Evolutionary conservation across 2,888 invertebrate genomes (phyloP), one percentile per base, ranked within the genome.

Genomic region (Meteorus cinctellus): DNA sequence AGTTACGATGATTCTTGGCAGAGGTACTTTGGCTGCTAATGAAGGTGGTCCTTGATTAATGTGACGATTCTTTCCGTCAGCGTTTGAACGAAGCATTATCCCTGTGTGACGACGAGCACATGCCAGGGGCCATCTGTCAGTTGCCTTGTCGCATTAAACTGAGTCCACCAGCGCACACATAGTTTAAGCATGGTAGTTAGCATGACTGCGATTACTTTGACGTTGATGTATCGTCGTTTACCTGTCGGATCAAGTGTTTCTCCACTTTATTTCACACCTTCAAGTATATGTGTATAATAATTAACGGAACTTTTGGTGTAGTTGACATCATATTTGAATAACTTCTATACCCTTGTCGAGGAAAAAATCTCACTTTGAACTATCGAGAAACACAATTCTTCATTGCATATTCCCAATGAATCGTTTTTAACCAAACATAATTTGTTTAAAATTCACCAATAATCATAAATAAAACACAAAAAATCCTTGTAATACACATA

Each of bases 191-290:
- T 74, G 73, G 75, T 80, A 79, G 80, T 80, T 80, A 80, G 81
- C 80, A 70, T 63, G 55, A 55, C 63, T 63, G 72, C 77, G 81
- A 78, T 80, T 78, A 75, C 77, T 79, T 78, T 81, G 81, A 81
- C 81, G 78, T 78, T 81, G 81, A 81, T 78, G 77, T 78, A 81
- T 80, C 69, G 77, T 75, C 79, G 80, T 81, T 81, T 81, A 81
- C 81, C 68, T 79, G 75, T 75, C 65, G 79, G 80, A 80, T 81
- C 78, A 81, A 77, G 77, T 78, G 70, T 76, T 62, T 73, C 71
- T 31, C 31, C 59, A 55, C 55, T 55, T 19, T 55, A 19, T 55
- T 55, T 55, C 24, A 55, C 55, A 55, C 55, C 55, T 55, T 8
- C 19, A 55, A 19, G 24, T n/a, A 68, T 41, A 41, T 41, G 12